Percentiles rank a stretch among this genome's conserved stretches.
Evolutionary conservation across 2,113 vertebrate genomes (phyloP).

Genomic region (Eudorcas thomsonii): DNA sequence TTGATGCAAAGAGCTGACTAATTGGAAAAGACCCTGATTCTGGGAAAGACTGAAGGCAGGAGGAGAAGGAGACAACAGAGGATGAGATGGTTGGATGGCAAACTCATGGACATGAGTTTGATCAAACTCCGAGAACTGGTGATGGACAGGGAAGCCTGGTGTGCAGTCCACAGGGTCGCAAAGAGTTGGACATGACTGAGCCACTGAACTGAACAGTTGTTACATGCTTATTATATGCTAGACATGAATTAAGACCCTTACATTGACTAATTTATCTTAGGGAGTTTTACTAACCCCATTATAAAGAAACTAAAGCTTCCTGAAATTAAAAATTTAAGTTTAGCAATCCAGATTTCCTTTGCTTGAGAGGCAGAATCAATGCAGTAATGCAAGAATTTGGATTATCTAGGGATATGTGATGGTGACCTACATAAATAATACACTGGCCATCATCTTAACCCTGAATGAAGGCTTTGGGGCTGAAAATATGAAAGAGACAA

Average conservation of each 20-base stretch:
- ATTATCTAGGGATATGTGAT: background rate
- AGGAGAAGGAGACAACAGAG: background rate
- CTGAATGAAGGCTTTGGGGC: background rate
- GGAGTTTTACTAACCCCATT: background rate
- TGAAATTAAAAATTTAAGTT: background rate
- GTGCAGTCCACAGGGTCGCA: background rate
- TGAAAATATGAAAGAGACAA: background rate
- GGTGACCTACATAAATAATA: background rate
- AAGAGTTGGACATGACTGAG: background rate
- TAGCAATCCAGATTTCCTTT: background rate
- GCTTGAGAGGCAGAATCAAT: background rate
- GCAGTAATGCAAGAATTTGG: background rate
- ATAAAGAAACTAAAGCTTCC: background rate
- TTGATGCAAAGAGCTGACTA: background rate
- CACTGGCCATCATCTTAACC: background rate
- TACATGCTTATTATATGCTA: background rate
- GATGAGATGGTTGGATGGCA: background rate
- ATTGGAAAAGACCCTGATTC: background rate
- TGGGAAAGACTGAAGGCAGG: background rate
- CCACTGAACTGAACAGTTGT: background rate
- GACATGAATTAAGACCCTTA: background rate
- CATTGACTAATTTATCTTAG: background rate
- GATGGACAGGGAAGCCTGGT: background rate
- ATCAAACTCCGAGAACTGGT: background rate
- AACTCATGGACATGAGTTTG: background rate